Conservation (phyloP, 2,797 vertebrate species). For the Malurus splendens region DNA sequence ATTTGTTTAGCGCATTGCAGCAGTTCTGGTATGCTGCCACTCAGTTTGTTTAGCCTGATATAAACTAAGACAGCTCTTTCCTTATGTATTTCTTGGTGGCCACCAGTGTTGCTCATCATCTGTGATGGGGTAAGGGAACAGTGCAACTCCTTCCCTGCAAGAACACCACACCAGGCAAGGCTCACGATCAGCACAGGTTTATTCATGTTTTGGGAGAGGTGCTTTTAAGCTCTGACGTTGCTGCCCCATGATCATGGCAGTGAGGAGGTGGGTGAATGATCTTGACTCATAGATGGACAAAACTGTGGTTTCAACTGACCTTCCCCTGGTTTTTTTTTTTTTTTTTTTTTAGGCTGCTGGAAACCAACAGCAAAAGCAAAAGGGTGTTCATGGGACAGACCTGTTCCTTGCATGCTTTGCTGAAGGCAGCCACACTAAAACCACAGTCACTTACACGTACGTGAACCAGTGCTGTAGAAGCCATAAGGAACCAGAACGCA, state of each 20-base stretch:
- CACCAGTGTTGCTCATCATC: not conserved
- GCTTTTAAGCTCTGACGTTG: not conserved
- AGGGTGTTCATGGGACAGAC: not conserved
- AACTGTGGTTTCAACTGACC: constrained; percentile 18
- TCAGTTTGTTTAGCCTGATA: not conserved
- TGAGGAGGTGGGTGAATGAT: not conserved
- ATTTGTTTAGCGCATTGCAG: not conserved
- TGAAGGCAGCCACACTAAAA: not conserved
- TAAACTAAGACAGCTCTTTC: not conserved
- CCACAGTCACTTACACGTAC: not conserved
- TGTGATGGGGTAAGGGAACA: not conserved
- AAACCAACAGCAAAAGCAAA: not conserved
- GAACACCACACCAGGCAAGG: not conserved
- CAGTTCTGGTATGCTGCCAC: not conserved
- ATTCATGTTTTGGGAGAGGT: not conserved
- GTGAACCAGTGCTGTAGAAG: not conserved
- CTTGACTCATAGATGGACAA: constrained; percentile 1
- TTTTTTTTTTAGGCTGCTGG: not conserved
- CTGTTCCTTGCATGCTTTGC: not conserved
- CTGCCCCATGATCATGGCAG: not conserved
- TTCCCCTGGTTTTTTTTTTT: not conserved
- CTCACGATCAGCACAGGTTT: not conserved
- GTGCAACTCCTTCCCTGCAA: not conserved
- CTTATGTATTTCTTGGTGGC: not conserved
- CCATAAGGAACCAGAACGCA: not conserved